Evolutionary conservation across 1,140 invertebrate species (phyloP).

Genomic region (Phocides pigmalion): DNA sequence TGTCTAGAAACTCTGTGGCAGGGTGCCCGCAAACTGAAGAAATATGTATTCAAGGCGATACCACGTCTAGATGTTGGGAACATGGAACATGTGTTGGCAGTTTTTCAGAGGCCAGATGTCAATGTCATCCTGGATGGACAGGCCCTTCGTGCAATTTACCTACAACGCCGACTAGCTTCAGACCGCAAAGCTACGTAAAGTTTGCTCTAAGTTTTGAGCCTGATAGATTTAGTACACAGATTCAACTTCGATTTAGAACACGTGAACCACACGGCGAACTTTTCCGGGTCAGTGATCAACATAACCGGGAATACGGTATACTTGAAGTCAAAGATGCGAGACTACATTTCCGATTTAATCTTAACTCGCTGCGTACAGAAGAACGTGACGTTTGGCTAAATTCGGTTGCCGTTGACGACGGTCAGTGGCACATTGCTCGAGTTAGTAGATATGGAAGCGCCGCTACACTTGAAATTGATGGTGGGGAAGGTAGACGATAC

Average conservation of each 20-base stretch:
- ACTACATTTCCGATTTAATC: constrained; percentile 95
- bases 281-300: constrained; percentile 96
- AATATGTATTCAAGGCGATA: constrained; percentile 91
- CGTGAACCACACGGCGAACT: constrained; percentile 96
- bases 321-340: constrained; percentile 96
- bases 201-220: constrained; percentile 97
- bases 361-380: constrained; percentile 95
- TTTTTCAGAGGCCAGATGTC: constrained; percentile 93
- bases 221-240: constrained; percentile 94
- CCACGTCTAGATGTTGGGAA: constrained; percentile 93
- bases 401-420: constrained; percentile 95
- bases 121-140: constrained; percentile 96
- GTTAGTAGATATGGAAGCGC: constrained; percentile 96
- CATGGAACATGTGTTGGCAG: constrained; percentile 97
- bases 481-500: constrained; percentile 96
- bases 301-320: constrained; percentile 97
- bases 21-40: constrained; percentile 96
- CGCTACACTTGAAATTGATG: constrained; percentile 96
- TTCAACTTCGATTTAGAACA: constrained; percentile 96
- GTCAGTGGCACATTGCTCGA: constrained; percentile 97
- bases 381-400: constrained; percentile 96
- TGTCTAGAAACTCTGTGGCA: constrained; percentile 92
- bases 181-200: constrained; percentile 96
- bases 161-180: constrained; percentile 95
- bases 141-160: constrained; percentile 93